phyloP scores from a whole-genome alignment of 53 echinoderm and acorn worm genomes.

The Holothuria leucospilota region DNA sequence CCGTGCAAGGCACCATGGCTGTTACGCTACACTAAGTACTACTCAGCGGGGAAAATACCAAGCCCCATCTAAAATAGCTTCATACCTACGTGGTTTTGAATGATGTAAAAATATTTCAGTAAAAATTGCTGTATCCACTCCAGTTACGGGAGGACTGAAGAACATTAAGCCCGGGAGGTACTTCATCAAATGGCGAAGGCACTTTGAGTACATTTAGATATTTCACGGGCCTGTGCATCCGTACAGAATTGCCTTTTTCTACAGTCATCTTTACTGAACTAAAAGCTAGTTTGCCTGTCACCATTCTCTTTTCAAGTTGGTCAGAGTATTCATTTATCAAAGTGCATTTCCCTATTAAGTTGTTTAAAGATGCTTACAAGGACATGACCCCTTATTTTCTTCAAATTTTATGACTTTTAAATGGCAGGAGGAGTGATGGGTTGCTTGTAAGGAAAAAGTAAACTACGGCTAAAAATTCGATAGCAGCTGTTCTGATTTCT shows the following conservation, averaged over 20 bases:
- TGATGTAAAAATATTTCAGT: constrained; percentile 22
- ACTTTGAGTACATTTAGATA: constrained; percentile 37
- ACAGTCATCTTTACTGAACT: too few relatives aligned
- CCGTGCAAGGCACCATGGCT: too few relatives aligned
- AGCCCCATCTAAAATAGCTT: too few relatives aligned
- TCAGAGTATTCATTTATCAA: constrained; percentile 20
- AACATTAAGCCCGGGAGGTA: constrained; percentile 22
- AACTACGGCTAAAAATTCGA: too few relatives aligned
- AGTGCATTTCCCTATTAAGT: constrained; percentile 37
- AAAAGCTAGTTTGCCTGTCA: not conserved
- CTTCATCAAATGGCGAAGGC: constrained; percentile 29
- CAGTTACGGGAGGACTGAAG: constrained; percentile 20
- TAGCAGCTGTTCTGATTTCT: too few relatives aligned
- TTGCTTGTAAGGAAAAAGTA: not conserved
- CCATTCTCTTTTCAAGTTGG: constrained; percentile 3
- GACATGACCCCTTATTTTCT: too few relatives aligned
- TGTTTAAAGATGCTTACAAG: too few relatives aligned
- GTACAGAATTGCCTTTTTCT: not conserved
- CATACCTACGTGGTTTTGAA: not conserved
- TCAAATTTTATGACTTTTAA: not conserved
- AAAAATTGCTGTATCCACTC: constrained; percentile 26
- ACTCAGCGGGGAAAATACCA: too few relatives aligned
- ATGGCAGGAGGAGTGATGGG: constrained; percentile 12
- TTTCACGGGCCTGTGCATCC: constrained; percentile 35
- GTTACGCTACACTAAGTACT: too few relatives aligned